These are phyloP conservation scores for Ianthella basta DNA, from an alignment of 37 sponge, comb jelly and placozoan species.

Conservation along the genomic window DNA sequence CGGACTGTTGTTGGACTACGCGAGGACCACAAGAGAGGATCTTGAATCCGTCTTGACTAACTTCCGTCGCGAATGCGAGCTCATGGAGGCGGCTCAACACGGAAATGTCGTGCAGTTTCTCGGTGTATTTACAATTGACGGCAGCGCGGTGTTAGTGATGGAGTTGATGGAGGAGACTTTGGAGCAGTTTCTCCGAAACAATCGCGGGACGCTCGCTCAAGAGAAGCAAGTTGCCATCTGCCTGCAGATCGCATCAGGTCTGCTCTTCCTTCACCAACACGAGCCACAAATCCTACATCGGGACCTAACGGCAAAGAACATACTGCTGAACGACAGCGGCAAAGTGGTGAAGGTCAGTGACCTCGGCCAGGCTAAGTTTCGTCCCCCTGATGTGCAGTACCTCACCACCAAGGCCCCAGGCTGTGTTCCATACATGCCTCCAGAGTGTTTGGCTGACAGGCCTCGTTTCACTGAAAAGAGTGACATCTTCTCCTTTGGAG, in stretches of 20 bases:
- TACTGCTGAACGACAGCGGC: neutral
- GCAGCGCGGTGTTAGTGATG: conserved; percentile 17
- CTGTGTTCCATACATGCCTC: conserved; percentile 23
- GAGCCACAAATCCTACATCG: conserved; percentile 19
- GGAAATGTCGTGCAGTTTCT: no score
- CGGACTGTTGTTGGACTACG: conserved; percentile 11
- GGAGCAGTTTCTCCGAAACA: conserved; percentile 7
- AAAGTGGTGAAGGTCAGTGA: conserved; percentile 18
- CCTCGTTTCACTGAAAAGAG: neutral
- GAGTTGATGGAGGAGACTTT: conserved; percentile 11
- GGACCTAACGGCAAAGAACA: conserved; percentile 13
- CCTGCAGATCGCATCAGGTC: conserved; percentile 1
- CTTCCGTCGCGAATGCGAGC: no score
- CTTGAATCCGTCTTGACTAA: no score
- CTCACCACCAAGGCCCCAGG: conserved; percentile 22
- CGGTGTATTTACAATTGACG: neutral
- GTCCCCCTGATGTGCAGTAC: conserved; percentile 9
- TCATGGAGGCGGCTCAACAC: no score
- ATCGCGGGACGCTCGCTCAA: neutral
- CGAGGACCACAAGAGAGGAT: no score
- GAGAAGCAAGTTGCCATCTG: conserved; percentile 5
- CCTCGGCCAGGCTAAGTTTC: conserved; percentile 9
- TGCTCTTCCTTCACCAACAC: conserved; percentile 12
- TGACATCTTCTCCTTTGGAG: conserved; percentile 18
- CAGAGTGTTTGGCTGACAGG: conserved; percentile 2